Evolutionary conservation across 2,888 invertebrate genomes (phyloP).

Genomic region (Corbicula japonica): DNA sequence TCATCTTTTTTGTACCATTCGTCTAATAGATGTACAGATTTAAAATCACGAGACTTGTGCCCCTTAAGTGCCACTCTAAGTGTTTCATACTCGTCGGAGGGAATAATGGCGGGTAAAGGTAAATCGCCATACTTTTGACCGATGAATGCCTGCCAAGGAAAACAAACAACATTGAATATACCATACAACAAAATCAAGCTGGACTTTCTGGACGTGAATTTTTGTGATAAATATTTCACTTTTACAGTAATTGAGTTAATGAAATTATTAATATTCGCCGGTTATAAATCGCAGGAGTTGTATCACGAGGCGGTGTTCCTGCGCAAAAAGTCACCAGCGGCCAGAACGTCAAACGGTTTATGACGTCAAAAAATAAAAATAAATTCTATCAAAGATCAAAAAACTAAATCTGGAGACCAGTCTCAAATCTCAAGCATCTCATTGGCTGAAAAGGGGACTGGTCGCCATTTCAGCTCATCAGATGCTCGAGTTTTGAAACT

Average conservation of each 20-base stretch:
- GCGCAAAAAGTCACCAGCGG: too few species aligned
- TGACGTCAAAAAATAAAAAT: too few species aligned
- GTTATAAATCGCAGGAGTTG: constrained; percentile 7
- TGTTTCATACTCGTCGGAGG: constrained; percentile 77
- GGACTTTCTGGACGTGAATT: not conserved
- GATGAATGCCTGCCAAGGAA: constrained; percentile 77
- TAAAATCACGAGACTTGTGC: constrained; percentile 78
- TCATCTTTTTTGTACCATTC: constrained; percentile 82
- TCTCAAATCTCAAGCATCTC: too few species aligned
- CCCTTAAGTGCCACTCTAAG: constrained; percentile 76
- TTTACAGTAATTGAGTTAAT: not conserved
- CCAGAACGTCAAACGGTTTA: too few species aligned
- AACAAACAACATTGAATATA: not conserved
- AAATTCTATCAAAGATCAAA: too few species aligned
- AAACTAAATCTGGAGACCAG: too few species aligned
- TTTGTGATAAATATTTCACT: not conserved
- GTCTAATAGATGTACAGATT: constrained; percentile 80
- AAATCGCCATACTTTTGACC: constrained; percentile 83
- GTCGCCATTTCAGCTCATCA: too few species aligned
- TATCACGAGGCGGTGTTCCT: too few species aligned
- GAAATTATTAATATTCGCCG: not conserved
- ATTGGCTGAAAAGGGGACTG: too few species aligned
- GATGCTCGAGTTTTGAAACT: too few species aligned
- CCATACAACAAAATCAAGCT: not conserved
- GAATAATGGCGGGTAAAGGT: constrained; percentile 78